These are phyloP conservation scores for Acleris emargana DNA, from an alignment of 2,888 invertebrate genomes.

Conservation along the genomic window DNA sequence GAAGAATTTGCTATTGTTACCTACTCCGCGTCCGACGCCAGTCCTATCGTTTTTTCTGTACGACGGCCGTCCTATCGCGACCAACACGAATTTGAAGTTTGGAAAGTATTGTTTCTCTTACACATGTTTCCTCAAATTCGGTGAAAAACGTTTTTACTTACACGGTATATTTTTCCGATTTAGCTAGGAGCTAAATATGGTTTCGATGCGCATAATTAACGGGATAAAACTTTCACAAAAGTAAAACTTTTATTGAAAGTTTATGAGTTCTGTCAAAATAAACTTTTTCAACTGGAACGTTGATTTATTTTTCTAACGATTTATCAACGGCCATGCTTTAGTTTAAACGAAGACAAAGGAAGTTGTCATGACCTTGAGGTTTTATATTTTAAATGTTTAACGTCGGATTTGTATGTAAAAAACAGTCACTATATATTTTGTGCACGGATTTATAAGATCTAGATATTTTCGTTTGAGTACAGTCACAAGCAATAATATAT, in stretches of 20 bases:
- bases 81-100: conserved; percentile 28
- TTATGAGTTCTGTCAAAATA: conserved; percentile 55
- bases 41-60: conserved; percentile 13
- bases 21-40: conserved; percentile 19
- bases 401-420: not conserved
- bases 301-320: conserved; percentile 42
- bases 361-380: conserved; percentile 43
- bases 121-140: conserved; percentile 13
- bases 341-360: conserved; percentile 3
- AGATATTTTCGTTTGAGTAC: too few species aligned
- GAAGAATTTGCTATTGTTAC: conserved; percentile 19
- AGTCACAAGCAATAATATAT: too few species aligned
- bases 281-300: conserved; percentile 40
- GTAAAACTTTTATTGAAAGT: conserved; percentile 52
- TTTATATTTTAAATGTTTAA: conserved; percentile 40
- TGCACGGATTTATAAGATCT: too few species aligned
- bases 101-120: conserved; percentile 11
- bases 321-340: conserved; percentile 40
- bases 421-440: too few species aligned
- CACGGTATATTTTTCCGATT: conserved; percentile 6
- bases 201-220: conserved; percentile 16
- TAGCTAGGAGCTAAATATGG: conserved; percentile 1
- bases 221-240: conserved; percentile 39
- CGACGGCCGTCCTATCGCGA: conserved; percentile 23
- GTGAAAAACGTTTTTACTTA: conserved; percentile 29